Conservation (phyloP, 1,140 invertebrate species). For the Aporrectodea caliginosa region DNA sequence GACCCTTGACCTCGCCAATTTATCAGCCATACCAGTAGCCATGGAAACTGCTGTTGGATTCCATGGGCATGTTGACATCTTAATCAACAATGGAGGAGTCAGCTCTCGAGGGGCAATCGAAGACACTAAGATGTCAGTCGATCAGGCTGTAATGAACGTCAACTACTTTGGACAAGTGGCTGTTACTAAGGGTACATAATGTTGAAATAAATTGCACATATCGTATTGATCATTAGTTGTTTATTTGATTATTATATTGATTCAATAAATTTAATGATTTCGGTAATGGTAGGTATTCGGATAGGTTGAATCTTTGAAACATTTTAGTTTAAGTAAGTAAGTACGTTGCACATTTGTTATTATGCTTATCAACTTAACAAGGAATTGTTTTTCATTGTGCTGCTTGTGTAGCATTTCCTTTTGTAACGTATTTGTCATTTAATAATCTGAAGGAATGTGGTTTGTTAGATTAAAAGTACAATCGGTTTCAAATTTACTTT, state of each 20-base stretch:
- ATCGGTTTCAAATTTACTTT: not conserved
- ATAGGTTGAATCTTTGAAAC: too few species aligned
- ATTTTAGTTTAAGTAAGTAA: too few species aligned
- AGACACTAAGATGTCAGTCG: constrained; percentile 76
- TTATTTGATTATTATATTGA: not conserved
- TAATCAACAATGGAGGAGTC: constrained; percentile 90
- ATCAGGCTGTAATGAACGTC: constrained; percentile 82
- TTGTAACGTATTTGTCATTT: too few species aligned
- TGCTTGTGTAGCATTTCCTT: too few species aligned
- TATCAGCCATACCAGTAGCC: constrained; percentile 64
- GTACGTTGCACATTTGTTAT: too few species aligned
- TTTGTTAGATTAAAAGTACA: too few species aligned
- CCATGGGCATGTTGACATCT: constrained; percentile 76
- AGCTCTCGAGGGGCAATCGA: constrained; percentile 74
- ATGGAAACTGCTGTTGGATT: constrained; percentile 63
- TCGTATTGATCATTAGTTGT: constrained; percentile 8
- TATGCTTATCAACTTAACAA: too few species aligned
- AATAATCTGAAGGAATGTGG: too few species aligned
- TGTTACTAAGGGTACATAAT: constrained; percentile 83
- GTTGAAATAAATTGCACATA: too few species aligned
- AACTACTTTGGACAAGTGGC: constrained; percentile 92
- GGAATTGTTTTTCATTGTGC: too few species aligned
- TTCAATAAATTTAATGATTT: not conserved
- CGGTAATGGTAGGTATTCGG: too few species aligned
- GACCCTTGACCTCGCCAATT: constrained; percentile 71